Base-by-base conservation (phyloP, 2,888 invertebrate species). In the Leptinotarsa tumamoca region DNA sequence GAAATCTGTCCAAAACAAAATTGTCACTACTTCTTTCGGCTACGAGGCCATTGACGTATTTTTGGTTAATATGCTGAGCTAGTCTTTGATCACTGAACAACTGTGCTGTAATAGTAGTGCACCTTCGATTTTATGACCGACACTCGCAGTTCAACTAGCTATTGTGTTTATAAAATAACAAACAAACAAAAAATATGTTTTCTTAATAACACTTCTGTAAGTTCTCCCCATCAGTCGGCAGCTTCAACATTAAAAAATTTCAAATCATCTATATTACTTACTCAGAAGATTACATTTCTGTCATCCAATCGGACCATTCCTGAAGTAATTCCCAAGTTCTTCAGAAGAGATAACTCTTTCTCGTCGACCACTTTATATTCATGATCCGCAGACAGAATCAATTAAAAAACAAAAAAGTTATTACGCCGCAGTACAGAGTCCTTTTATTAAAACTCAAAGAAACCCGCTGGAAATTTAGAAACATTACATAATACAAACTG, bases 401-500 rank as follows among this genome's bases (percentile, higher is more conserved):
- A 74, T 74, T 74, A 71, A 71, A 71, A 71, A 73, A 74, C 56
- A 63, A 66, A 66, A 73, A 71, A 71, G 67, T 67, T 17, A 71
- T 5, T 67, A 18, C 68, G 67, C 67, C 67, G 58, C 70, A 58
- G 49, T 70, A 72, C 43, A 68, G 67, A 72, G 43, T 52, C 50
- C 73, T 61, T 68, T 78, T 72, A 74, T 73, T 67, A 70, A 74
- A 74, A 74, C 71, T 52, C 67, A 71, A 74, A 76, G 70, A 68
- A 67, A 70, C 52, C 73, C 52, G 72, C 63, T 74, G 73, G 72
- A 72, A 75, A 78, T 74, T 78, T 78, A 76, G 70, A 76, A 78
- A 78, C 69, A 70, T 78, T 72, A 72, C 72, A 73, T 71, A 75
- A 75, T 74, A 72, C 56, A 80, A 79, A 80, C 77, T 77, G 76